Percentiles rank a stretch among this genome's conserved stretches.
Conservation (phyloP, 2,113 vertebrate species). For the Corythornis madagascariensis region DNA sequence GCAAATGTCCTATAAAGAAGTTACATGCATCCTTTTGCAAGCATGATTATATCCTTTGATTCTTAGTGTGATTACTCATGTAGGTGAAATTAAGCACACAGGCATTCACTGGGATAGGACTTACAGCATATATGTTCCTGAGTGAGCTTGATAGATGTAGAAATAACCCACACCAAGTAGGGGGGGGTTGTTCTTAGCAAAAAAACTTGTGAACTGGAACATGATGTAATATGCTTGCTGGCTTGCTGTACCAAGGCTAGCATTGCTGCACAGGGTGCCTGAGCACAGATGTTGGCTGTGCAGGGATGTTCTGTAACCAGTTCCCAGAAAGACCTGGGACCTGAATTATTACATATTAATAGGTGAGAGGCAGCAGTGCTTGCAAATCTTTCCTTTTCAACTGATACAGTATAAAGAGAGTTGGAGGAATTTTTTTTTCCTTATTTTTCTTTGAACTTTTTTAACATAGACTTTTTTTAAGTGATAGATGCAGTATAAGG, state of each 20-base stretch:
- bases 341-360: neutral
- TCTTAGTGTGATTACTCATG: neutral
- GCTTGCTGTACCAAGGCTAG: neutral
- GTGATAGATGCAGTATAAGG: conserved; percentile 17
- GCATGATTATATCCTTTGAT: neutral
- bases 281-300: neutral
- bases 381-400: neutral
- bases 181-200: neutral
- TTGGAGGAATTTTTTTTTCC: neutral
- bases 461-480: neutral
- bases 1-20: neutral
- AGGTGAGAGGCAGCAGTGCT: neutral
- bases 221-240: neutral
- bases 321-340: neutral
- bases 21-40: neutral
- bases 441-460: neutral
- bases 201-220: neutral
- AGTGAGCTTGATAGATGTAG: neutral
- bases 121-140: neutral
- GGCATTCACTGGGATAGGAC: neutral
- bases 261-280: neutral
- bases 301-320: neutral
- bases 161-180: neutral
- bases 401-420: neutral
- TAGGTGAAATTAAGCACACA: neutral